Base-by-base conservation (phyloP, 2,797 vertebrate species). In the Botia kubotai region DNA sequence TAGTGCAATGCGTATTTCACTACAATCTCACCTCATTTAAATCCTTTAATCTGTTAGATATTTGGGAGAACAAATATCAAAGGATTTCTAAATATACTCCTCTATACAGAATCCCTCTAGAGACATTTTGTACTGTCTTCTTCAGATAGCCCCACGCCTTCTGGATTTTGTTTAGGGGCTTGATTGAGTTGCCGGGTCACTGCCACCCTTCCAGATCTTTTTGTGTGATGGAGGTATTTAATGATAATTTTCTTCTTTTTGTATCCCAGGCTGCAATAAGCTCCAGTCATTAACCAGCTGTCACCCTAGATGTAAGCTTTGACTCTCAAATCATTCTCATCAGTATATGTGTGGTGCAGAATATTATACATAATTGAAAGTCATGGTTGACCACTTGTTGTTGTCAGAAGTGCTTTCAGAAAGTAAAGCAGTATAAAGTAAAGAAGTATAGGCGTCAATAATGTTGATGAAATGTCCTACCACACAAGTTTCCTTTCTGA, bases 241-340 rank as follows among this genome's bases (percentile, higher is more conserved):
- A 57, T 77, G n/a, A 23, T 46, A 66, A 66, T 76, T 14, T 52
- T 4, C 14, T 36, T 53, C 62, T 76, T 53, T 23, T 50, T 33
- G 52, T 76, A 76, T 48, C 16, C 10, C 33, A 58, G 53, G 36
- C 23, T 48, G 21, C 75, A 69, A 46, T 36, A 69, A 29, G 52
- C 26, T 46, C 21, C 10, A 50, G 10, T 0, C 14, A 52, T 65
- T 21, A 69, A 26, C 7, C 11, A 43, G 53, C 12, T 60, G 36
- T 3, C 19, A 10, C 2, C 43, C 19, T 43, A 4, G 5, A 55
- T 55, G 13, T 52, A 65, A 14, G 3, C 53, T 67, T 53, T 67
- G 33, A 23, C 2, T 21, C 13, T 53, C 7, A 63, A 8, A 52
- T 66, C 1, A 21, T 55, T 55, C 2, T 21, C 12, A 19, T 36